A percentile compares a stretch with the other conserved stretches of the same genome.
Conservation (phyloP, 2,113 vertebrate species). For the Hystrix brachyura region DNA sequence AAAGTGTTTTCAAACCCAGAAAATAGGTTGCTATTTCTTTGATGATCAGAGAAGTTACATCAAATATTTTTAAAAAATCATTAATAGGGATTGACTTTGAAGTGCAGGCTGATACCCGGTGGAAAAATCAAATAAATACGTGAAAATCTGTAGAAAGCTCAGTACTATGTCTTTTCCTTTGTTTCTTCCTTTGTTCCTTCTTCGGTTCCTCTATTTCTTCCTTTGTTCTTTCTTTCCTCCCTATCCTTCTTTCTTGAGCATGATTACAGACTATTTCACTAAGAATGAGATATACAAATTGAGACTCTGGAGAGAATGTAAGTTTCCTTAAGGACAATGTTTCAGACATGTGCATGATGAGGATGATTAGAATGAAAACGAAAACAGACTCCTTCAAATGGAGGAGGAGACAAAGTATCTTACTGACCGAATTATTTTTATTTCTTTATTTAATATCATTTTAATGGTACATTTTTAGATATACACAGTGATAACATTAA, state of each 20-base stretch:
- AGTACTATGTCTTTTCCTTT: not conserved
- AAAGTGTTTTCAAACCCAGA: not conserved
- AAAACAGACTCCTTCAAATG: not conserved
- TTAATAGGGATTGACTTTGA: not conserved
- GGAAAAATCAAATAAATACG: not conserved
- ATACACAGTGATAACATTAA: too few relatives aligned
- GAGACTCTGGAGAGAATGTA: not conserved
- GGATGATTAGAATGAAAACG: not conserved
- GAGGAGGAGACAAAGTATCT: not conserved
- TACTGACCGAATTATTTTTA: not conserved
- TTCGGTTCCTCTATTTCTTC: not conserved
- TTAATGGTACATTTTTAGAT: too few relatives aligned
- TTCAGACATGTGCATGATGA: not conserved
- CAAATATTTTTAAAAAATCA: conserved; percentile 38
- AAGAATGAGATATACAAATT: not conserved
- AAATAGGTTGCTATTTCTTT: not conserved
- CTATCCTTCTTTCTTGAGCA: not conserved
- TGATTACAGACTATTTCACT: not conserved
- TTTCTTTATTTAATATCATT: too few relatives aligned
- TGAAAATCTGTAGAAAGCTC: not conserved
- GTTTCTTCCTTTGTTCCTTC: not conserved
- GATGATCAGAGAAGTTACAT: not conserved
- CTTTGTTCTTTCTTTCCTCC: not conserved
- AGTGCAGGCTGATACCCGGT: not conserved
- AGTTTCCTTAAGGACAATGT: not conserved